Evolutionary conservation across 2,113 vertebrate genomes (phyloP).

Genomic region (Nestor notabilis): DNA sequence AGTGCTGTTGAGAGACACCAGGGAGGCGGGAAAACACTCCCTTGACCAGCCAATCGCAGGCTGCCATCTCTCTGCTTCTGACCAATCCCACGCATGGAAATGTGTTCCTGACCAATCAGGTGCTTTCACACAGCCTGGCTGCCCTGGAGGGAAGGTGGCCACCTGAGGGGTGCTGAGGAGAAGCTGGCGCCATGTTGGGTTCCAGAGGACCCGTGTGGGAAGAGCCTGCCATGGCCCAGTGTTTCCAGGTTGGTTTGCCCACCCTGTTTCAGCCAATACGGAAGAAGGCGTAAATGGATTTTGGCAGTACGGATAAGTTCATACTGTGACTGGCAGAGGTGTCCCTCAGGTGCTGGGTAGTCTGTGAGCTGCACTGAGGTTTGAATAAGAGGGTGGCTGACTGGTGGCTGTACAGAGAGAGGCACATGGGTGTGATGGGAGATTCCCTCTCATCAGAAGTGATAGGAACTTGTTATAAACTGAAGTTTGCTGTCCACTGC

Average conservation of each 20-base stretch:
- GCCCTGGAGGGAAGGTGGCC: neutral
- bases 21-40: neutral
- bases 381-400: accelerated
- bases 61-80: neutral
- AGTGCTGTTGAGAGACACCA: neutral
- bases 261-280: accelerated
- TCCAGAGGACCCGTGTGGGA: accelerated
- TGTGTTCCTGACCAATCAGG: neutral
- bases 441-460: neutral
- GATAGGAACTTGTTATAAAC: neutral
- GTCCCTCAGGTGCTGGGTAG: neutral
- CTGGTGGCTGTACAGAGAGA: accelerated
- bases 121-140: accelerated
- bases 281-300: neutral
- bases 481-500: accelerated
- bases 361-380: neutral
- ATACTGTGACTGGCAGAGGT: neutral
- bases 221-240: accelerated
- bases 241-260: neutral
- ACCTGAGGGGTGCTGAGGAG: neutral
- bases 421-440: neutral
- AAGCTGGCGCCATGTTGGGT: accelerated
- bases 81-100: neutral
- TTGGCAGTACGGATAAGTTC: neutral
- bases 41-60: neutral